phyloP scores from a whole-genome alignment of 2,113 vertebrate species.

The Prunella himalayana region DNA sequence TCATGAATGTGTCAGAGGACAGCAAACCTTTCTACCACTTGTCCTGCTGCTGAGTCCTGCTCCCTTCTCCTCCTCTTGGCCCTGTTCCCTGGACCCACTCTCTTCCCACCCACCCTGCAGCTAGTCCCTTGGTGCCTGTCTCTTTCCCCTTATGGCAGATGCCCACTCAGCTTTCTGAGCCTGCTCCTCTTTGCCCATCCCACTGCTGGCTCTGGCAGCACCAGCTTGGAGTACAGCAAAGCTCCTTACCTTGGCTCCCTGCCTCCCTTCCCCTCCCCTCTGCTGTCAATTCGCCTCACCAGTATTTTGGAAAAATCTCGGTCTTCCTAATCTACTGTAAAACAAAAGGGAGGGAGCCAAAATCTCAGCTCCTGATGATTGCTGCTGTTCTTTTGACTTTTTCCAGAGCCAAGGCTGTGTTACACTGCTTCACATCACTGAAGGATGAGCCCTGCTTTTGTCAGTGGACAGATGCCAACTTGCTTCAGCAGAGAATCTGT shows the following conservation, averaged over 20 bases:
- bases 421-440: neutral
- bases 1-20: neutral
- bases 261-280: neutral
- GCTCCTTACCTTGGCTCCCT: neutral
- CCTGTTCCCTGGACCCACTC: rapidly evolving
- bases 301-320: neutral
- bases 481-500: neutral
- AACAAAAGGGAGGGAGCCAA: neutral
- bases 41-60: neutral
- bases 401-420: neutral
- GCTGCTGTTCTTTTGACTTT: neutral
- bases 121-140: neutral
- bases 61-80: neutral
- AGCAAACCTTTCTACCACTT: neutral
- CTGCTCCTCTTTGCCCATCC: neutral
- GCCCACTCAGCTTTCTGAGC: neutral
- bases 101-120: neutral
- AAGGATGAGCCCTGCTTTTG: neutral
- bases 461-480: neutral
- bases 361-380: neutral
- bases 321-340: neutral
- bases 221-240: neutral
- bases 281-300: neutral
- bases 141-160: neutral
- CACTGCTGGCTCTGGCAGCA: neutral